Conservation (phyloP, 2,797 vertebrate species). For the Rachycentron canadum region DNA sequence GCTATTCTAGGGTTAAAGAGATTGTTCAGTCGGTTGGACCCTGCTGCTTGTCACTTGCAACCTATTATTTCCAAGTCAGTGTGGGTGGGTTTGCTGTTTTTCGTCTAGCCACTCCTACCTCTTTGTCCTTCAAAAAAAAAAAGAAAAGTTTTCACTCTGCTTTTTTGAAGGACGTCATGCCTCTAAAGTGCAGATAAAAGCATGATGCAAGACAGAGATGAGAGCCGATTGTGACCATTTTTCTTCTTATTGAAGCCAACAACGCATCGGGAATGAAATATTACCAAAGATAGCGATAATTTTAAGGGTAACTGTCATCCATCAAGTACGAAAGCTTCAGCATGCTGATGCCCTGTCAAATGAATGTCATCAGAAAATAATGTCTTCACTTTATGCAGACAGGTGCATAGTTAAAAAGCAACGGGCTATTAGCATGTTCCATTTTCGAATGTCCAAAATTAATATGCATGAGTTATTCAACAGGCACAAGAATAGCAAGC, state of each 20-base stretch:
- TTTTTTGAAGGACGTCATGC: slow-evolving; percentile 38
- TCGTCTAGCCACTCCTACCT: slow-evolving; percentile 1
- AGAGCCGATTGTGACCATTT: background rate
- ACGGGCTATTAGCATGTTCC: slow-evolving; percentile 44
- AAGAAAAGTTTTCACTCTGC: slow-evolving; percentile 9
- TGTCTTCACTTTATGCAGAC: slow-evolving; percentile 27
- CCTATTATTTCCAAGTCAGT: slow-evolving; percentile 57
- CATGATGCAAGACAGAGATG: slow-evolving; percentile 9
- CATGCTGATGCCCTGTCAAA: slow-evolving; percentile 46
- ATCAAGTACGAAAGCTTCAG: slow-evolving; percentile 32
- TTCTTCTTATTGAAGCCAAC: slow-evolving; percentile 12
- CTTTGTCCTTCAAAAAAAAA: slow-evolving; percentile 47
- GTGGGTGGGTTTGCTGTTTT: slow-evolving; percentile 33
- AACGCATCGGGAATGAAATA: background rate
- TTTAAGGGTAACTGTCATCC: slow-evolving; percentile 28
- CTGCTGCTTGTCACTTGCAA: slow-evolving; percentile 25
- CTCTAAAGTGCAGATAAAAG: slow-evolving; percentile 27
- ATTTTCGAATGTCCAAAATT: slow-evolving; percentile 56
- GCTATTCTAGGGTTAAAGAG: slow-evolving; percentile 56
- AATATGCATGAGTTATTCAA: slow-evolving; percentile 69
- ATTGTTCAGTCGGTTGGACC: slow-evolving; percentile 56
- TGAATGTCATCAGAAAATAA: slow-evolving; percentile 34
- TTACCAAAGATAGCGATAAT: background rate
- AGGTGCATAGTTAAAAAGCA: slow-evolving; percentile 46
- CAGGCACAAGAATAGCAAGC: slow-evolving; percentile 30